Base-by-base conservation (phyloP, 2,888 invertebrate genomes). In the Linnaemya vulpina region DNA sequence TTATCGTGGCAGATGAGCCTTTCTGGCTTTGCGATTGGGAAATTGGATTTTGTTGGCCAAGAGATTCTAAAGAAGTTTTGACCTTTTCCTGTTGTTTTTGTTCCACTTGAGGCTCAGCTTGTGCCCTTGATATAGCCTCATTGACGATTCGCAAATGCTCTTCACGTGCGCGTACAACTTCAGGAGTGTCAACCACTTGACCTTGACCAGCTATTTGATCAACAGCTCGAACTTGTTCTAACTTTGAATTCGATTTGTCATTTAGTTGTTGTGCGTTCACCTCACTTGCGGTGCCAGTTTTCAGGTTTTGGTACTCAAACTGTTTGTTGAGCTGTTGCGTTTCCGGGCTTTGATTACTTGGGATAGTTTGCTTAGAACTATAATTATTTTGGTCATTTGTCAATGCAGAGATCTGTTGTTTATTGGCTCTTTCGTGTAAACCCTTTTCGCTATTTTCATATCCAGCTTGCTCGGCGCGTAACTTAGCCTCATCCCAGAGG, bases 81-180 rank as follows among this genome's bases (percentile, higher is more conserved):
- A 17, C 8, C 8, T 63, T 62, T 30, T 7, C 20, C 20, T 60
- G 74, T 15, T 65, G 43, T 10, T 79, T 70, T 71, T 55, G 30
- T 51, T 55, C 80, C 13, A 49, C 55, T 43, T 76, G 58, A n/a
- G 58, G 58, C 3, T 22, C 40, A 30, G 63, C 53, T 30, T 85
- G 81, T 1, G 86, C 58, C 65, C 63, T 70, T 75, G 84, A 20
- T 53, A 90, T 84, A 4, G 89, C 88, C 58, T 89, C 89, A 20
- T 86, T 82, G 20, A 80, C 81, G 5, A 87, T 35, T 11, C 87
- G 88, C n/a, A 90, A 79, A 55, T 90, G 90, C 62, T 90, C 88
- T 73, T 89, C 89, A 8, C 90, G 88, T 0, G 90, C 90, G 9
- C 85, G 86, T 30, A 85, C 30, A 11, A 90, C 89, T 40, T 90